Evolutionary conservation across 2,888 invertebrate species (phyloP), one percentile per base, ranked within the genome.

Genomic region (Rugalucina vietnamica): DNA sequence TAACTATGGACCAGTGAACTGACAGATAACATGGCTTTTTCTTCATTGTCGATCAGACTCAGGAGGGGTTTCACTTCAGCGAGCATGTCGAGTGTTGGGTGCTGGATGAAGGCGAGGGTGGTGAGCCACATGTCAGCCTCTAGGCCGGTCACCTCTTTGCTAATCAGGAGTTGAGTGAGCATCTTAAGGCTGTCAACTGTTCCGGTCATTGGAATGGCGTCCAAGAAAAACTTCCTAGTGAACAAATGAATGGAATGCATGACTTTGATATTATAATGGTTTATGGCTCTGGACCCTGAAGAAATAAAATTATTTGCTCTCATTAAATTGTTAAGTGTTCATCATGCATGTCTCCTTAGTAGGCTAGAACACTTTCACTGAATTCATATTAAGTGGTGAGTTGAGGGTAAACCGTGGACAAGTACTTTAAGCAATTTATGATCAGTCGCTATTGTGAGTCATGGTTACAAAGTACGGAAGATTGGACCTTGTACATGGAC

Each of bases 151-250:
- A 98, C 95, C 21, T 96, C 96, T 72, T 96, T 96, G 34, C 96
- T 96, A 43, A 97, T 94, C 77, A 98, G 97, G 94, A 97, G 96
- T 93, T 98, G 97, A 83, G 97, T 97, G 96, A 99, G 98, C 27
- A 98, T 95, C 75, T 96, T 96, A 24, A 98, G 96, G 0, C 98
- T 97, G 0, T 97, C 97, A 0, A 97, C 96, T 86, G 97, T 98
- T 2, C 97, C 97, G 65, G 98, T 96, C 94, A 97, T 97, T 0
- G 98, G 98, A 8, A 99, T 95, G 0, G 98, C 98, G 93, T 98
- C 98, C 83, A 97, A 94, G 94, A 97, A 97, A 3, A 97, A 96
- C 90, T 97, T 97, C 88, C 97, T 97, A 10, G 12, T 34, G 8
- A 70, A 36, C 34, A 21, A 1, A 36, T 5, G 21, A 18, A 54